phyloP scores from a whole-genome alignment of 92 coral and sea anemone species.

The Chrysogorgia sp. region DNA sequence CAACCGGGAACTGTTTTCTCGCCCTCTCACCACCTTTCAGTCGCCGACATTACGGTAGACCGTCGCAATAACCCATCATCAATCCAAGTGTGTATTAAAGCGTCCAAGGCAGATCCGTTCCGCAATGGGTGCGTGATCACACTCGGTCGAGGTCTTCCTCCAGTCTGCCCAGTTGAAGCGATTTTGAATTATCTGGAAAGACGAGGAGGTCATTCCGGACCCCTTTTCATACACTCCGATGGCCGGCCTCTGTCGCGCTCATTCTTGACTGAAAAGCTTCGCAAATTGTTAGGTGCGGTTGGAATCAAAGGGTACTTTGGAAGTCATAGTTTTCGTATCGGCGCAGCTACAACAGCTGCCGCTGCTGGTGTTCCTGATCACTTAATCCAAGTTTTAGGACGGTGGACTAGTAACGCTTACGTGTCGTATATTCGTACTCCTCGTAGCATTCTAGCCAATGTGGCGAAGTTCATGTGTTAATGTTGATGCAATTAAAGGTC shows the following conservation, averaged over 20 bases:
- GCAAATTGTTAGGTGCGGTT: constrained; percentile 9
- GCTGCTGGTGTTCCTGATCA: constrained; percentile 43
- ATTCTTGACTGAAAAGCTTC: constrained; percentile 16
- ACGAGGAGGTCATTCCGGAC: constrained; percentile 41
- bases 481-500: too few relatives aligned
- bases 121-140: constrained; percentile 22
- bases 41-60: constrained; percentile 46
- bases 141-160: constrained; percentile 21
- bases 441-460: neutral
- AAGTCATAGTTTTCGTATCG: constrained; percentile 58
- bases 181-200: constrained; percentile 8
- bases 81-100: constrained; percentile 23
- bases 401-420: constrained; percentile 54
- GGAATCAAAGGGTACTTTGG: constrained; percentile 42
- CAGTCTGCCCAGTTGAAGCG: constrained; percentile 39
- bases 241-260: constrained; percentile 15
- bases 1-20: constrained; percentile 22
- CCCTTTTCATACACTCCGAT: constrained; percentile 11
- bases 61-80: constrained; percentile 21
- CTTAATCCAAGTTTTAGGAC: constrained; percentile 42
- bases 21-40: constrained; percentile 23
- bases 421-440: constrained; percentile 41
- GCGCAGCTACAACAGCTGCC: too few relatives aligned
- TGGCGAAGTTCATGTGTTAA: constrained; percentile 18
- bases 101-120: constrained; percentile 45